These are phyloP conservation scores for Habropoda laboriosa DNA, from an alignment of 1,140 invertebrate genomes.

Conservation along the genomic window DNA sequence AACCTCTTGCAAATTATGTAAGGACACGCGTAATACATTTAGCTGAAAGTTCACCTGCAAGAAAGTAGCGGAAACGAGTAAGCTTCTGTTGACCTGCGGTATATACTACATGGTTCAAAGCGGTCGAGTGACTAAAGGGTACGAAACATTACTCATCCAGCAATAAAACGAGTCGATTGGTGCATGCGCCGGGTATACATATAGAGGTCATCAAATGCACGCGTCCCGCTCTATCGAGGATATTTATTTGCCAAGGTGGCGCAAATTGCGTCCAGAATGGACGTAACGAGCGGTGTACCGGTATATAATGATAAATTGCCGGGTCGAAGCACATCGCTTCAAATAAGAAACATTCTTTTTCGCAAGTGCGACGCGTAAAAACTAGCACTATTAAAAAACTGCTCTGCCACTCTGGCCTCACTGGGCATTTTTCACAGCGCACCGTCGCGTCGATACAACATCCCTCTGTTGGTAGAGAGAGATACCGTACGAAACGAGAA, in stretches of 20 bases:
- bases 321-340: background rate
- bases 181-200: background rate
- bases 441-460: background rate
- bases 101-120: too few relatives aligned
- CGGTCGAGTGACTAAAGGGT: conserved; percentile 47
- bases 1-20: too few relatives aligned
- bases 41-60: too few relatives aligned
- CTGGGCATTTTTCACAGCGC: conserved; percentile 1
- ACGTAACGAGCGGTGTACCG: conserved; percentile 9
- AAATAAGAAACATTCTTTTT: conserved; percentile 27
- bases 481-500: conserved; percentile 12
- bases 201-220: conserved; percentile 27
- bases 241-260: conserved; percentile 32
- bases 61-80: too few relatives aligned
- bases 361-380: background rate
- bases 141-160: conserved; percentile 60
- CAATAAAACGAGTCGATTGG: conserved; percentile 55
- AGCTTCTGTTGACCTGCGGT: too few relatives aligned
- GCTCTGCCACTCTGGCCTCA: too few relatives aligned
- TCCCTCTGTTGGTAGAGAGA: too few relatives aligned
- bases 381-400: conserved; percentile 15
- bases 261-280: conserved; percentile 1
- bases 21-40: too few relatives aligned
- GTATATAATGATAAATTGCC: conserved; percentile 16
- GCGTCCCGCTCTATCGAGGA: background rate